A percentile compares a stretch with the other conserved stretches of the same genome.
Conservation (phyloP, 2,888 invertebrate species). For the Ochropacha duplaris region DNA sequence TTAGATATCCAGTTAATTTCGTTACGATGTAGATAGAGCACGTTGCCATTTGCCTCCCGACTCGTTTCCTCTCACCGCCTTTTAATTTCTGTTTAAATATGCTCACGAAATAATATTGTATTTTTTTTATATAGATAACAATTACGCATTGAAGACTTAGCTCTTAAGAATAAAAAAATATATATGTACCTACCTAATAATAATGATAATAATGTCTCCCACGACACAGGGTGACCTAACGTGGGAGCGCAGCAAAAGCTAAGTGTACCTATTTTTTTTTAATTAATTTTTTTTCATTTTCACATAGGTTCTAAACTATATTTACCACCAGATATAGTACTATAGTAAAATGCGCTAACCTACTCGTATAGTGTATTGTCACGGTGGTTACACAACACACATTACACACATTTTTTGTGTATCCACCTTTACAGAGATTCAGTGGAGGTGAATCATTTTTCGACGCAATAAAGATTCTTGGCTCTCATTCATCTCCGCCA, state of each 20-base stretch:
- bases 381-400: neutral
- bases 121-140: constrained; percentile 21
- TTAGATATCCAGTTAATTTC: constrained; percentile 67
- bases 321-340: too few species aligned
- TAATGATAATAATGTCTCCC: too few species aligned
- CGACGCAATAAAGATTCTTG: constrained; percentile 34
- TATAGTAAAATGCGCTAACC: too few species aligned
- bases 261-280: too few species aligned
- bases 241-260: too few species aligned
- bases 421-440: constrained; percentile 16
- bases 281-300: too few species aligned
- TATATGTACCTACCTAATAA: too few species aligned
- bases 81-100: constrained; percentile 65
- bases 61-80: constrained; percentile 59
- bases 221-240: too few species aligned
- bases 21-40: constrained; percentile 73
- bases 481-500: constrained; percentile 52
- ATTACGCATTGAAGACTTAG: constrained; percentile 10
- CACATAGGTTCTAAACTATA: too few species aligned
- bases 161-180: too few species aligned
- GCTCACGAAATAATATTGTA: constrained; percentile 33
- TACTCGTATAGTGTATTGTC: too few species aligned
- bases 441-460: constrained; percentile 32
- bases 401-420: too few species aligned
- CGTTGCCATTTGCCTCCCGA: constrained; percentile 55